Evolutionary conservation across 2,888 invertebrate genomes (phyloP).

Genomic region (Microctonus hyperodae): DNA sequence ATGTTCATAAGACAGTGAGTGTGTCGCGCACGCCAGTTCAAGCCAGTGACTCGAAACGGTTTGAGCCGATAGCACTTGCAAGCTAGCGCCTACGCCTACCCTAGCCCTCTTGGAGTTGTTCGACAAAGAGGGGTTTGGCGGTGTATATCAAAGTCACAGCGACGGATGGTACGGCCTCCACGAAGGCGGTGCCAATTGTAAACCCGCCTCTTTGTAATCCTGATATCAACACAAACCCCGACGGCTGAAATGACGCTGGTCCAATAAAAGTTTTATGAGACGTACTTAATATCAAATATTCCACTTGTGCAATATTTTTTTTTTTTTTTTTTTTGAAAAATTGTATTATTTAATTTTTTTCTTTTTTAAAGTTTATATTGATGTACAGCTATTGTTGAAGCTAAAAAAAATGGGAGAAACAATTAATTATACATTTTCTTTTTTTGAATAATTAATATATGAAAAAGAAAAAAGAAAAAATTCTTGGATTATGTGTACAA

Average conservation of each 20-base stretch:
- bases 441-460: too few species aligned
- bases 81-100: slow-evolving; percentile 51
- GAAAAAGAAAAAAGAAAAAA: too few species aligned
- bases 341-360: not conserved
- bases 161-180: slow-evolving; percentile 61
- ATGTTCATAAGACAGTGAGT: slow-evolving; percentile 32
- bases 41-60: slow-evolving; percentile 62
- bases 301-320: not conserved
- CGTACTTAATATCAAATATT: slow-evolving; percentile 56
- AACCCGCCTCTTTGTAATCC: slow-evolving; percentile 40
- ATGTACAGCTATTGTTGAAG: too few species aligned
- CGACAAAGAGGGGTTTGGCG: slow-evolving; percentile 38
- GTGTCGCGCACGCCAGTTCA: slow-evolving; percentile 52
- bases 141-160: slow-evolving; percentile 55
- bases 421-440: too few species aligned
- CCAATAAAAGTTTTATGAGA: slow-evolving; percentile 62
- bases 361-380: too few species aligned
- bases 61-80: slow-evolving; percentile 63
- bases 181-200: slow-evolving; percentile 56
- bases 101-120: slow-evolving; percentile 27
- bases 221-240: slow-evolving; percentile 57
- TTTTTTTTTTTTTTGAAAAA: slow-evolving; percentile 18
- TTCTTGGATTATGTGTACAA: too few species aligned
- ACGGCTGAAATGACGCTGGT: slow-evolving; percentile 59
- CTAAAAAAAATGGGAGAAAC: too few species aligned